Percentiles rank a stretch among this genome's conserved stretches.
These are phyloP conservation scores for Oryzias celebensis DNA, from an alignment of 2,113 vertebrate genomes.

Conservation along the genomic window DNA sequence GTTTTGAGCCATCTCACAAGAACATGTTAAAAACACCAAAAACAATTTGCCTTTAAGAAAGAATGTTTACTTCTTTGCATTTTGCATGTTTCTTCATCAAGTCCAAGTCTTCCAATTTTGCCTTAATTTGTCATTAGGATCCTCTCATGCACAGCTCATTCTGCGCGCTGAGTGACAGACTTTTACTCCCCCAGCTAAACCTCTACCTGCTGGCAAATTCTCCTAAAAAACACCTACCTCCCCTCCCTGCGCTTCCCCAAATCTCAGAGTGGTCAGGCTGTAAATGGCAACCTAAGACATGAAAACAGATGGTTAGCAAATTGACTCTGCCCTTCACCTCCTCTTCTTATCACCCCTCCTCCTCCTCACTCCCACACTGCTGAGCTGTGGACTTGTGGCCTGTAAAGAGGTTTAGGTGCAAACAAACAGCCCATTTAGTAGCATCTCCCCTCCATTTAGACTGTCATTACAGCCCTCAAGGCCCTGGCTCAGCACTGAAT, in stretches of 20 bases:
- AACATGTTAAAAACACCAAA: too few species aligned
- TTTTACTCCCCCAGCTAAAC: slow-evolving; percentile 1
- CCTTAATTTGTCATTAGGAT: neutral
- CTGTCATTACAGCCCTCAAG: slow-evolving; percentile 68
- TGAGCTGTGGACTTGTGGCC: slow-evolving; percentile 75
- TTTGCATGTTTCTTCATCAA: neutral
- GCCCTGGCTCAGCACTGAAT: slow-evolving; percentile 79
- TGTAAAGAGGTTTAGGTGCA: slow-evolving; percentile 76
- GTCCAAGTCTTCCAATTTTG: neutral
- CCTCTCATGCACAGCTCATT: neutral
- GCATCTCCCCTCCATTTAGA: slow-evolving; percentile 71
- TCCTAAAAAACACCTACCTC: slow-evolving; percentile 10
- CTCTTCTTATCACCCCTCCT: slow-evolving; percentile 16
- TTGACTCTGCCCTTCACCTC: slow-evolving; percentile 34
- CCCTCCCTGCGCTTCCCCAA: slow-evolving; percentile 6
- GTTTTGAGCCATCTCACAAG: too few species aligned
- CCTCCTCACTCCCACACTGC: slow-evolving; percentile 59
- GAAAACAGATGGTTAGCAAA: slow-evolving; percentile 65
- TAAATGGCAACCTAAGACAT: slow-evolving; percentile 18
- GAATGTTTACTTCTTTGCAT: neutral
- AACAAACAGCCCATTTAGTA: slow-evolving; percentile 77
- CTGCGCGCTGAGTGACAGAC: neutral
- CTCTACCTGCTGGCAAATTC: slow-evolving; percentile 20
- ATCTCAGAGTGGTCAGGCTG: slow-evolving; percentile 28
- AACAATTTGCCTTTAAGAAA: too few species aligned